Evolutionary conservation across 53 echinoderm and acorn worm genomes (phyloP), one percentile per base, ranked within the genome.

Genomic region (Holothuria leucospilota): DNA sequence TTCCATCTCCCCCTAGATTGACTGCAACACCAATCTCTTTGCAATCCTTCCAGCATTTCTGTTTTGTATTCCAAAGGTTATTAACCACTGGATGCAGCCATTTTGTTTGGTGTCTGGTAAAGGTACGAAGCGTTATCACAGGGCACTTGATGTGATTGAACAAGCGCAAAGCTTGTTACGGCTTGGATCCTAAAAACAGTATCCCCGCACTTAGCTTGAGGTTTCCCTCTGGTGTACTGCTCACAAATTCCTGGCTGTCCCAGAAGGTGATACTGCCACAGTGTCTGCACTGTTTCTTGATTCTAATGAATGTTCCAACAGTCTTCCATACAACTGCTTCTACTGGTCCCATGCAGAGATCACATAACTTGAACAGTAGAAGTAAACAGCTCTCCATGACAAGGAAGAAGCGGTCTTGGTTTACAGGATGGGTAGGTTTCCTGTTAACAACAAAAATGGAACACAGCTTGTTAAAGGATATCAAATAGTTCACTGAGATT

Each of bases 1-100:
- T 68, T 28, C 89, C 92, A 71, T 92, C 90, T 1, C 92, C 92
- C 27, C 92, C 89, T 41, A 92, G 86, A 29, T 51, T 21, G 0
- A 89, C 18, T 16, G 18, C 26, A 41, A 51, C 60, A n/a, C 79
- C 79, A 8, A 1, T 74, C 26, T 82, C 78, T 13, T 68, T 62
- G n/a, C 14, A 92, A 63, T 29, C 30, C 29, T 15, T 62, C 20
- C 16, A 84, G 4, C 41, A 90, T n/a, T 27, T 42, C 52, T 88
- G 77, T 41, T 90, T 85, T 27, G 29, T 23, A 9, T 51, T 53
- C 67, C 85, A 85, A 0, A 68, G 40, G 0, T 27, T 63, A 27
- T 84, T 63, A 6, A 90, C 77, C 2, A 88, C 74, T 49, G 93
- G 88, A 51, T 88, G 67, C 5, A 93, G 69, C 11, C 41, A 82